Conservation (phyloP, 2,888 invertebrate genomes). For the Eumacrocentrus americanus region DNA sequence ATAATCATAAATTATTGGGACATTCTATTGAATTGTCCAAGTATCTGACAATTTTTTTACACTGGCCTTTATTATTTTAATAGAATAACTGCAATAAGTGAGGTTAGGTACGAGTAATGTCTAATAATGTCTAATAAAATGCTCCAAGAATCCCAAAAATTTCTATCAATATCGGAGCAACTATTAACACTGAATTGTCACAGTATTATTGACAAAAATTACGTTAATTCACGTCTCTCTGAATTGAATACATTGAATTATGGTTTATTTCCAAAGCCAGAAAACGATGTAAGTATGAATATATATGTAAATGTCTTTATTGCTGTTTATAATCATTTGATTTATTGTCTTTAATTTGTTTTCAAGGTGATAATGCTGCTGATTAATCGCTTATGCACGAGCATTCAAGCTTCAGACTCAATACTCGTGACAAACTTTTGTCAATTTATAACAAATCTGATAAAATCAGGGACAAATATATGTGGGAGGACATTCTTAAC, state of each 20-base stretch:
- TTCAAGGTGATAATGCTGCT: constrained; percentile 46
- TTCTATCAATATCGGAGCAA: constrained; percentile 43
- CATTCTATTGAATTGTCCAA: too few species aligned
- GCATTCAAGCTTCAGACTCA: constrained; percentile 44
- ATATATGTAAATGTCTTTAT: background rate
- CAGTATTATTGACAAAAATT: constrained; percentile 45
- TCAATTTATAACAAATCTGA: constrained; percentile 47
- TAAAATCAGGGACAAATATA: constrained; percentile 41
- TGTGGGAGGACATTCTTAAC: constrained; percentile 42
- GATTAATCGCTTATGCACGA: constrained; percentile 46
- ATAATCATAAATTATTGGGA: too few species aligned
- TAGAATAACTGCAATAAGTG: too few species aligned
- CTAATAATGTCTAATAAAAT: background rate
- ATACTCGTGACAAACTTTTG: constrained; percentile 46
- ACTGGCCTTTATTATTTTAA: too few species aligned
- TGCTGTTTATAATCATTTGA: background rate
- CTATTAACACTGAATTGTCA: constrained; percentile 42
- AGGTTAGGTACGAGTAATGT: background rate
- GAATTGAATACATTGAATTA: constrained; percentile 71
- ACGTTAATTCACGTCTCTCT: constrained; percentile 66
- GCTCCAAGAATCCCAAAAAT: constrained; percentile 36
- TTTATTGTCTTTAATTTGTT: constrained; percentile 6
- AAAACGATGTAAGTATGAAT: constrained; percentile 56
- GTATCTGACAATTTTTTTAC: too few species aligned
- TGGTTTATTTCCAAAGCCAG: constrained; percentile 62